Evolutionary conservation across 2,888 invertebrate genomes (phyloP), one percentile per base, ranked within the genome.

Genomic region (Drosophila multiciliata): DNA sequence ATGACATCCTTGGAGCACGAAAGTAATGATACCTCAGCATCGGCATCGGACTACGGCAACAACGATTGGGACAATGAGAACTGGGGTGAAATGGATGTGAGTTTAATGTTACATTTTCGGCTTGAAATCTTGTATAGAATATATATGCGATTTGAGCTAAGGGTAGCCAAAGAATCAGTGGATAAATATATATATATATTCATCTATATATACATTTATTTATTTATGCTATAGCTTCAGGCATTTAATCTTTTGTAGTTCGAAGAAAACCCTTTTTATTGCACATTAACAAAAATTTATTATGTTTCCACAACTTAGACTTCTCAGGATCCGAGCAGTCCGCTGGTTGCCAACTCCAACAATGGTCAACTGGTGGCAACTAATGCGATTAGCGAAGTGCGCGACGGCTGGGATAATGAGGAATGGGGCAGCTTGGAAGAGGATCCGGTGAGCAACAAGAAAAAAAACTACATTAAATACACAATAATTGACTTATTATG

Each of bases 61-160:
- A 91, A 92, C 80, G 96, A 96, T 91, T 98, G 98, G 97, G 97
- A 97, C 93, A 95, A 96, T 50, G 97, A 97, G 60, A 95, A 95
- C 91, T 98, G 98, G 98, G 98, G 98, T 15, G 97, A 97, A 91
- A 97, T 98, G 94, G 97, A 97, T 93, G 96, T 96, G 81, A 94
- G 95, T 89, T 49, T 3, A 9, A 12, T 32, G 2, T 15, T 0
- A 20, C 26, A 23, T 50, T 33, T 12, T 12, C 0, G 15, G 20
- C 3, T 45, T 45, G 7, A 15, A 45, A 15, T 45, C 15, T 45
- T 45, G 20, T 15, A 15, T 15, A 20, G 4, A 15, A 45, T 15
- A 29, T 29, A 29, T 29, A 2, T 20, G 12, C 7, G 4, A 23
- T 15, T 2, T 23, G 20, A 20, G 20, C 12, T 20, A 7, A 20